Evolutionary conservation across 2,888 invertebrate genomes (phyloP), one percentile per base, ranked within the genome.

Genomic region (Aphidius colemani): DNA sequence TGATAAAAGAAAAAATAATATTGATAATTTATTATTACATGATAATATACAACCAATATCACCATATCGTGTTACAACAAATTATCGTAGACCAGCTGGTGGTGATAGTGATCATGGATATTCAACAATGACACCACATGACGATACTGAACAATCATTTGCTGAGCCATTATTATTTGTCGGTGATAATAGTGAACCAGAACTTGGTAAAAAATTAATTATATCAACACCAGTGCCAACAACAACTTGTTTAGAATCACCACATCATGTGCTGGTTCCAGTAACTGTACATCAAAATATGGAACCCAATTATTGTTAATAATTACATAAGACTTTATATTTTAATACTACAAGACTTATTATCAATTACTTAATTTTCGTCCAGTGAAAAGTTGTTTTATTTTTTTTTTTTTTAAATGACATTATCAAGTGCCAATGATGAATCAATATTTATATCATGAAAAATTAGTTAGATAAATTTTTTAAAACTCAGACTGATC

Each of bases 81-180:
- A 89, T 61, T 94, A 94, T 79, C 86, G 93, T 43, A 89, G 92
- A 5, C 88, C 90, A 53, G 88, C 90, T 0, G 89, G 91, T 0
- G 90, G 90, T 53, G 91, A 91, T 72, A 95, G 94, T n/a, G 96
- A 96, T 84, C 95, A 96, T 78, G 96, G 96, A 2, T 96, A 96
- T 82, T 95, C 94, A 4, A 95, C 95, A 0, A 95, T 95, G 95
- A 95, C 94, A 1, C 94, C 93, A 1, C 94, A 94, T 73, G 94
- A 95, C 76, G 94, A 94, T 77, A 93, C 92, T 1, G 94, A 94
- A 78, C 91, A 92, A 70, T 91, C 90, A 7, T 90, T 92, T 71
- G 91, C 90, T 11, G 82, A 80, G 62, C 80, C 80, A 1, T 63
- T 78, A 43, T 65, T 83, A 40, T 71, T 82, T 8, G 75, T 80